Evolutionary conservation across 1,140 invertebrate genomes (phyloP), one percentile per base, ranked within the genome.

Genomic region (Ephestia elutella): DNA sequence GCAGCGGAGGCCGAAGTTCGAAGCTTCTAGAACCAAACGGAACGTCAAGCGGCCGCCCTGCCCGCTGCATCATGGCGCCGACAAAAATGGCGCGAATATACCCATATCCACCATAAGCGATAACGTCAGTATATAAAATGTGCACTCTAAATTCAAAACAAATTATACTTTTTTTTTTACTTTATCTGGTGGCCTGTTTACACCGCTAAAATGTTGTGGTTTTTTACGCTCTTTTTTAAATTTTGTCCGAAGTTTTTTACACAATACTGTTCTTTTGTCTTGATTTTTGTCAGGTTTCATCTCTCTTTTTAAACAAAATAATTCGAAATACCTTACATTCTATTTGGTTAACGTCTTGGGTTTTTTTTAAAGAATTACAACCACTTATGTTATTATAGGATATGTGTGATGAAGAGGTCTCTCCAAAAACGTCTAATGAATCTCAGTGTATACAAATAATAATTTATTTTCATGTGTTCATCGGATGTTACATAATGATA

Each of bases 81-180:
- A 73, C 5, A 70, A 66, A 62, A 44, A 17, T 17, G 75, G 78
- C 28, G 60, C 65, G 18, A 65, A 65, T 56, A 32, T 67, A 35
- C 76, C 75, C 30, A 81, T 87, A 65, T 72, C 82, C 0, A 87
- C 82, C 20, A 86, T 87, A 51, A 84, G 83, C 59, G 85, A 87
- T 63, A 86, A 86, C 60, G 75, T 87, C 56, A 87, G 85, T 54
- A 82, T 87, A 65, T 87, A 83, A 65, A 59, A 10, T 49, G 38
- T 44, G 3, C 8, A 38, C 11, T 38, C 2, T 1, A 44, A 44
- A 15, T 44, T 44, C 7, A 3, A n/a, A 44, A 15, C 10, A 25
- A 35, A 15, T n/a, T 13, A 13, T 15, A 44, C 13, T 15, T 2
- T 44, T 44, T 44, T 44, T 44, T 44, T 35, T 3, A 25, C 21